Evolutionary conservation across 2,888 invertebrate species (phyloP).

Genomic region (Zootermopsis nevadensis): DNA sequence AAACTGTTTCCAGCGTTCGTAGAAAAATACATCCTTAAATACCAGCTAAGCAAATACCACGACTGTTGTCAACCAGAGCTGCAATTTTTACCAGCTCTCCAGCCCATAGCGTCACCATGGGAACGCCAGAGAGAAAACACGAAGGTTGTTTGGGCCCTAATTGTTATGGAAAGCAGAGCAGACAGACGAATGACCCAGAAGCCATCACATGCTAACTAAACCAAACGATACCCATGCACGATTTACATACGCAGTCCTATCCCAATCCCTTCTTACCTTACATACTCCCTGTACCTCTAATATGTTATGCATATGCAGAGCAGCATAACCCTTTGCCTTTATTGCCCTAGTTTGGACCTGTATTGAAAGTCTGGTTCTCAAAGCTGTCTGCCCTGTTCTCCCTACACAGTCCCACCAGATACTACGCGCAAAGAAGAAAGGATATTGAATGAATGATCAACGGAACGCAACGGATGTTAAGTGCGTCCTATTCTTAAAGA

Average conservation of each 20-base stretch:
- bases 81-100: not conserved
- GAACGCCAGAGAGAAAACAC: not conserved
- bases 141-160: slow-evolving; percentile 1
- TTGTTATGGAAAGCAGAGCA: slow-evolving; percentile 41
- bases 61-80: not conserved
- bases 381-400: not conserved
- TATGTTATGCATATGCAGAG: slow-evolving; percentile 25
- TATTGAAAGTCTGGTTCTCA: slow-evolving; percentile 20
- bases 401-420: slow-evolving; percentile 10
- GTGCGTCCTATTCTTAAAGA: slow-evolving; percentile 47
- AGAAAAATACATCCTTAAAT: too few species aligned
- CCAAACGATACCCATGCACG: slow-evolving; percentile 33
- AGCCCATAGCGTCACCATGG: slow-evolving; percentile 2
- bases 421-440: slow-evolving; percentile 18
- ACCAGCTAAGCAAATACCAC: not conserved
- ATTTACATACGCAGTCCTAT: slow-evolving; percentile 36
- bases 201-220: not conserved
- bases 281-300: slow-evolving; percentile 22
- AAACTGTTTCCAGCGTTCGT: too few species aligned
- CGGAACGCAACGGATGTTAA: slow-evolving; percentile 46
- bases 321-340: slow-evolving; percentile 36
- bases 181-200: not conserved
- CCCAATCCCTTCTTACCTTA: slow-evolving; percentile 10
- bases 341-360: slow-evolving; percentile 44
- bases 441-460: slow-evolving; percentile 37